Evolutionary conservation across 2,888 invertebrate genomes (phyloP).

Genomic region (Drosophila pseudotalamancana): DNA sequence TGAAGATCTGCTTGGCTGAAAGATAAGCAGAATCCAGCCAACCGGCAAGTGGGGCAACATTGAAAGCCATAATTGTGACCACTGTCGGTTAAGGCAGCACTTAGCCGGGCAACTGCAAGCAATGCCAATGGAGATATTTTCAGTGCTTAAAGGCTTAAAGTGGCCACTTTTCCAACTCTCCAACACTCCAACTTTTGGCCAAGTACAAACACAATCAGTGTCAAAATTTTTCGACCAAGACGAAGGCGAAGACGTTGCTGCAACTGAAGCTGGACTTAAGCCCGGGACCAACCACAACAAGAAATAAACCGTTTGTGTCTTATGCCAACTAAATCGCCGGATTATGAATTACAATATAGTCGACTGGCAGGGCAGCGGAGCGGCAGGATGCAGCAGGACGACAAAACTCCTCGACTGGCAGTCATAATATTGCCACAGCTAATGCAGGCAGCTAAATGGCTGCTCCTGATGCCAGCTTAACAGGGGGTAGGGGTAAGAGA

Average conservation of each 20-base stretch:
- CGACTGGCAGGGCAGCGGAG: constrained; percentile 53
- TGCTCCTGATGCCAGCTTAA: constrained; percentile 26
- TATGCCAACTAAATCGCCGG: constrained; percentile 75
- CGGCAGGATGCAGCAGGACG: constrained; percentile 22
- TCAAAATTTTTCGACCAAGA: constrained; percentile 68
- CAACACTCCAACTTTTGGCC: neutral
- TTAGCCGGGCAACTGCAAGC: constrained; percentile 26
- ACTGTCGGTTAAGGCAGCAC: constrained; percentile 45
- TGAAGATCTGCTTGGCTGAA: constrained; percentile 39
- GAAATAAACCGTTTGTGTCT: constrained; percentile 75
- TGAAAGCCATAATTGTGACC: constrained; percentile 63
- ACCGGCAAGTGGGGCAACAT: constrained; percentile 20
- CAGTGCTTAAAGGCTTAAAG: constrained; percentile 69
- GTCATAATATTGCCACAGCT: constrained; percentile 77
- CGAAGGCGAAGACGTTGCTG: constrained; percentile 14
- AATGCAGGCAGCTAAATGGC: constrained; percentile 60
- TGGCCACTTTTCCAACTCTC: neutral
- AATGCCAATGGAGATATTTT: constrained; percentile 59
- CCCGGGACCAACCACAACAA: constrained; percentile 68
- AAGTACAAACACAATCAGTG: constrained; percentile 74
- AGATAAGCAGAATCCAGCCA: constrained; percentile 14
- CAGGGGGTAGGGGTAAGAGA: too few species aligned
- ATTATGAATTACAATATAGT: constrained; percentile 80
- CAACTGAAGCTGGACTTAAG: constrained; percentile 55
- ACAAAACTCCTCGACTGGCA: constrained; percentile 25